Conservation (phyloP, 35 echinoderm and acorn worm genomes). For the Ptychodera flava region DNA sequence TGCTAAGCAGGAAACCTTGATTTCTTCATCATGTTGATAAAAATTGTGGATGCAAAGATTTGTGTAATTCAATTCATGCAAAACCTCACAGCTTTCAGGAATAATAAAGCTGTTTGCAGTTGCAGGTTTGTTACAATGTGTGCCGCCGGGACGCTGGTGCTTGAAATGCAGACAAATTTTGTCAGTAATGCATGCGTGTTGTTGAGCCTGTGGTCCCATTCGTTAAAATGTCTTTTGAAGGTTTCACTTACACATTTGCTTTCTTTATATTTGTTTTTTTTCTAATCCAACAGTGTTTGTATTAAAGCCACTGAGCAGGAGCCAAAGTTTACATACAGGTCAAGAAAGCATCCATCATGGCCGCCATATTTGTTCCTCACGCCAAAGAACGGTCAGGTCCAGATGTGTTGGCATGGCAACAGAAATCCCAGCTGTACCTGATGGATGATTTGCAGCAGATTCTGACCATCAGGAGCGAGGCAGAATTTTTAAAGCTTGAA, state of each 20-base stretch:
- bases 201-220: too few relatives aligned
- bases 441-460: neutral
- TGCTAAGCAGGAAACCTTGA: neutral
- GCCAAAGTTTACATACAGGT: neutral
- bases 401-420: slow-evolving; percentile 23
- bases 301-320: neutral
- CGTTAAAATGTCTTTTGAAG: too few relatives aligned
- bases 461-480: neutral
- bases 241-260: too few relatives aligned
- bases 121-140: too few relatives aligned
- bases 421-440: slow-evolving; percentile 6
- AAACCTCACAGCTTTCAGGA: too few relatives aligned
- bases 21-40: neutral
- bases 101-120: too few relatives aligned
- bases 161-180: too few relatives aligned
- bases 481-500: neutral
- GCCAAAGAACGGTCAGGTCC: neutral
- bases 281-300: neutral
- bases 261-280: too few relatives aligned
- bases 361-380: neutral
- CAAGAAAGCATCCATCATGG: neutral
- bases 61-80: neutral
- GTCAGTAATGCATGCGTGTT: too few relatives aligned
- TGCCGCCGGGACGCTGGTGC: too few relatives aligned
- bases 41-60: neutral